These are phyloP conservation scores for Oedothorax gibbosus DNA, from an alignment of 1,140 invertebrate genomes.

Conservation along the genomic window DNA sequence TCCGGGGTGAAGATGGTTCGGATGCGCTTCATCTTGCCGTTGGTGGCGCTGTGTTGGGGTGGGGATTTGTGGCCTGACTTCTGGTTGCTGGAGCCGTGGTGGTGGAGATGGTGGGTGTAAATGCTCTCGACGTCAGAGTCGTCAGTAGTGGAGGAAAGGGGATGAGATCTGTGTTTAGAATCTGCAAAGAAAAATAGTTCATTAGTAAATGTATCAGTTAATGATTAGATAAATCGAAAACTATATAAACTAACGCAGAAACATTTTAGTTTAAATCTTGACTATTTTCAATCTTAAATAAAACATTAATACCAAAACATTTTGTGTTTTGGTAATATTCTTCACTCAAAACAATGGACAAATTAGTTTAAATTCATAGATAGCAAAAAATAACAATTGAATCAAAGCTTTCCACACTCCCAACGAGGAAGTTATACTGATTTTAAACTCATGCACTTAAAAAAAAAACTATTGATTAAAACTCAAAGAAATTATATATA, in stretches of 20 bases:
- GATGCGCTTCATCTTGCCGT: slow-evolving; percentile 78
- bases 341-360: neutral
- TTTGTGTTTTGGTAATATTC: neutral
- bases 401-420: too few relatives aligned
- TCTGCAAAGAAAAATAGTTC: slow-evolving; percentile 10
- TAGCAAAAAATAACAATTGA: too few relatives aligned
- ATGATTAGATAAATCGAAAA: neutral
- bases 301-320: neutral
- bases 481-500: too few relatives aligned
- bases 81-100: neutral
- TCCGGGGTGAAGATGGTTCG: slow-evolving; percentile 95
- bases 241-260: neutral
- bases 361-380: neutral
- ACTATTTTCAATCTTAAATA: neutral
- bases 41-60: neutral
- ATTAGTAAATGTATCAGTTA: neutral
- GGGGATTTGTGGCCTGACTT: slow-evolving; percentile 8
- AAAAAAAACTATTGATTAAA: too few relatives aligned
- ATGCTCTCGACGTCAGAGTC: neutral
- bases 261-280: neutral
- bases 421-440: too few relatives aligned
- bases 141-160: neutral
- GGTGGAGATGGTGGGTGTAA: neutral
- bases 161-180: slow-evolving; percentile 13
- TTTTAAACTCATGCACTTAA: too few relatives aligned